Base-by-base conservation (phyloP, 2,888 invertebrate genomes). In the Drosophila tripunctata region DNA sequence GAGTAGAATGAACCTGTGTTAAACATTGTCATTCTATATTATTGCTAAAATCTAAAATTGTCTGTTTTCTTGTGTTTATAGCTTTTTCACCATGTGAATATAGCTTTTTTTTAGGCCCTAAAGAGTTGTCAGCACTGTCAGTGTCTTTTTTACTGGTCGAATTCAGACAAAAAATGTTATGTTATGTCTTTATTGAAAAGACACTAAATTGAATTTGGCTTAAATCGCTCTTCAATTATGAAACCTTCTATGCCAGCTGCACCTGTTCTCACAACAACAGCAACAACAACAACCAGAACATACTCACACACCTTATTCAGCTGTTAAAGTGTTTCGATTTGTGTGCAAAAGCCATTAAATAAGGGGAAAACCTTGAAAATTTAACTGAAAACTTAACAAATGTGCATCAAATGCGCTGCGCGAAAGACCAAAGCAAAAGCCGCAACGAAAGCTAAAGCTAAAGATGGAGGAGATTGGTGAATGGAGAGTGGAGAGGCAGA, bases 141-240 rank as follows among this genome's bases (percentile, higher is more conserved):
- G n/a, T n/a, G n/a, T n/a, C n/a, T n/a, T n/a, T n/a, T n/a, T n/a
- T n/a, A 31, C 22, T 47, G 36, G 43, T 44, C 47, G 38, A 62
- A 69, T 56, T 69, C 35, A 10, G 21, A 22, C n/a, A n/a, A n/a
- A 17, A 19, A 36, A 31, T 51, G 60, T 63, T 66, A 10, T 68
- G 15, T 66, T 64, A 67, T 70, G 78, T 80, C 83, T 85, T 78
- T 65, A 79, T 85, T 71, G 48, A 64, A 69, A 71, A 82, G 65
- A 15, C 50, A 63, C 56, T 30, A 60, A 74, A 74, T 74, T 77
- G 73, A 74, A 76, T 77, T 71, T 55, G 52, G 27, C 40, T 60
- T 55, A 58, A 63, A 51, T 8, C 33, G 40, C 44, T 36, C 30
- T 24, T 33, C 33, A 65, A 50, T 35, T 12, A 21, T 15, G n/a